Evolutionary conservation across 1,140 invertebrate species (phyloP).

Genomic region (Acromyrmex echinatior): DNA sequence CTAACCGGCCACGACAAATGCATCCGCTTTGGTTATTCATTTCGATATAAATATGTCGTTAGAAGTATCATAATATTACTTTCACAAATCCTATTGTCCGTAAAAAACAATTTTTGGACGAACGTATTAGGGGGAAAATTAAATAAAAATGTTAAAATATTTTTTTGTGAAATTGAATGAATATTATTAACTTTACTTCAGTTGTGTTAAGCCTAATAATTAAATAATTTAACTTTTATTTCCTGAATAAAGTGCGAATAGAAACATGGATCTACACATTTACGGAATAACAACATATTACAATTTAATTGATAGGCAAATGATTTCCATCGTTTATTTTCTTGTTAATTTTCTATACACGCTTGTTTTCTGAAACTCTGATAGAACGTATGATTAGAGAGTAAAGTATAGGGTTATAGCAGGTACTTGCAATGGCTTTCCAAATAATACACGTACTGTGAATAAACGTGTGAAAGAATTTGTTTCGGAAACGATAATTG

Average conservation of each 20-base stretch:
- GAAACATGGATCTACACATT: neutral
- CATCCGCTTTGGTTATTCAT: slow-evolving; percentile 35
- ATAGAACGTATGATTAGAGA: slow-evolving; percentile 26
- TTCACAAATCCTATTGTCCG: neutral
- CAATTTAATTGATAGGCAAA: neutral
- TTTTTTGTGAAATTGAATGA: neutral
- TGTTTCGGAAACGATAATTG: neutral
- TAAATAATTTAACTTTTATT: slow-evolving; percentile 4
- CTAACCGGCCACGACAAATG: slow-evolving; percentile 39
- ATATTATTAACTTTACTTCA: slow-evolving; percentile 1
- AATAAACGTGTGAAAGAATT: slow-evolving; percentile 2
- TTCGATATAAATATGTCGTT: slow-evolving; percentile 15
- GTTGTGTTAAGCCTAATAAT: neutral
- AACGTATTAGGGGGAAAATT: neutral
- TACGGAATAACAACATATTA: neutral
- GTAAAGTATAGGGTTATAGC: neutral
- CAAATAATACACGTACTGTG: neutral
- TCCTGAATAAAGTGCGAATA: neutral
- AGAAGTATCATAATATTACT: neutral
- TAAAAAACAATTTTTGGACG: neutral
- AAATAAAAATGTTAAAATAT: neutral
- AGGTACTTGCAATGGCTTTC: neutral
- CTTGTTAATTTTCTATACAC: neutral
- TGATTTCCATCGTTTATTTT: slow-evolving; percentile 18
- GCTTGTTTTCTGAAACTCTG: slow-evolving; percentile 18